Base-by-base conservation (phyloP, 2,797 vertebrate species). In the Chloroceryle amazona region DNA sequence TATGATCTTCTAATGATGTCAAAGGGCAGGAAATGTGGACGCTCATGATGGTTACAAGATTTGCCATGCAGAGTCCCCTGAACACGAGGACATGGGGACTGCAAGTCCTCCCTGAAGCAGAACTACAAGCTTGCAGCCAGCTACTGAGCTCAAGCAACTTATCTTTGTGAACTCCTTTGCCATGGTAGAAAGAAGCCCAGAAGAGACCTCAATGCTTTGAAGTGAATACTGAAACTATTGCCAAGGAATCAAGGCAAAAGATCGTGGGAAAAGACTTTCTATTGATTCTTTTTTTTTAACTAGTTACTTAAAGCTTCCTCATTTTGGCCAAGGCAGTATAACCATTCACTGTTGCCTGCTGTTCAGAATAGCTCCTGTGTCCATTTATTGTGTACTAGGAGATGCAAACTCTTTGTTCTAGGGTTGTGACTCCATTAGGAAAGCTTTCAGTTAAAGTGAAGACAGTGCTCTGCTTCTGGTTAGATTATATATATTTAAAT, bases 251-350 rank as follows among this genome's bases (percentile, higher is more conserved):
- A 75, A 86, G 90, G 92, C 93, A 96, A 95, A 94, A 94, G 93
- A 95, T 86, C 88, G 86, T 97, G 94, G 92, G 93, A 97, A 97
- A 97, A 89, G 62, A 31, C 83, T 94, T 91, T 41, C 92, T 86
- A 93, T 94, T 96, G 93, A 95, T 93, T 91, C 76, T 70, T 41
- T 49, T 41, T 49, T 95, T 94, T 95, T 71, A 93, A 83, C 87
- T 74, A 72, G 68, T 94, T 90, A 81, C 93, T 96, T 94, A 90
- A 90, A 88, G 49, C 85, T 90, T 94, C 88, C 90, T 93, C 90
- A 37, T 90, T 65, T 86, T 81, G 62, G 94, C 88, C 82, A 95
- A 92, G 82, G 70, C 72, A 93, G 93, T 37, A 80, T 79, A 94
- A 89, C 93, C 76, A 75, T 89, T 96, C 92, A 75, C 73, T 91